Base-by-base conservation (phyloP, 2,888 invertebrate genomes). In the Eupelmus urozonus region DNA sequence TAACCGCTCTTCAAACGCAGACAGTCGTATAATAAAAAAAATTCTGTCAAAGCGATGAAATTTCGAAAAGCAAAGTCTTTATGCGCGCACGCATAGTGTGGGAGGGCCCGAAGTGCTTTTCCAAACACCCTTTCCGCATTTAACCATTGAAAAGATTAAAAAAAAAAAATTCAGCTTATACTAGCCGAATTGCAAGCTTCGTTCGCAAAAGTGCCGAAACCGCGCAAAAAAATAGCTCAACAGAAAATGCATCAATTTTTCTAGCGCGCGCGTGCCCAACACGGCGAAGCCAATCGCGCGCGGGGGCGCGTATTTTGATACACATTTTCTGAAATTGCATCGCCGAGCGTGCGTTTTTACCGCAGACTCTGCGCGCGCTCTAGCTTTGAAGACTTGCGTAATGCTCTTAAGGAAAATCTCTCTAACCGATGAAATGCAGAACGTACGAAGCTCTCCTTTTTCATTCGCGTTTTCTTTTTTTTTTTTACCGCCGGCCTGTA, bases 361-460 rank as follows among this genome's bases (percentile, higher is more conserved):
- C 57, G 29, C 23, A 66, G 7, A 16, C n/a, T 16, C 18, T 13
- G 25, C 20, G 69, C 66, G 57, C 66, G 2, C 18, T 49, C 45
- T 20, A n/a, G 25, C 62, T 76, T 69, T 62, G 75, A 76, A 42
- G 62, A 62, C 59, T 51, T 62, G 34, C 29, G 27, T 70, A 76
- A 70, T 76, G 45, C 63, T 63, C 63, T 63, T 49, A 76, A 45
- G 70, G 42, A 63, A 70, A 69, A 70, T 70, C 55, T 70, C 29
- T 51, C 42, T 71, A 57, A 73, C n/a, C 51, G 57, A 74, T 59
- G 72, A 65, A 49, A 20, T 27, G 16, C 71, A 55, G 5, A 29
- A 13, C 9, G 9, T 34, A 34, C 34, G n/a, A 34, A 34, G 34
- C 34, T 59, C 34, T 11, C 25, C 1, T n/a, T 11, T n/a, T 18